Evolutionary conservation across 2,113 vertebrate species (phyloP).

Genomic region (Sinocyclocheilus grahami): DNA sequence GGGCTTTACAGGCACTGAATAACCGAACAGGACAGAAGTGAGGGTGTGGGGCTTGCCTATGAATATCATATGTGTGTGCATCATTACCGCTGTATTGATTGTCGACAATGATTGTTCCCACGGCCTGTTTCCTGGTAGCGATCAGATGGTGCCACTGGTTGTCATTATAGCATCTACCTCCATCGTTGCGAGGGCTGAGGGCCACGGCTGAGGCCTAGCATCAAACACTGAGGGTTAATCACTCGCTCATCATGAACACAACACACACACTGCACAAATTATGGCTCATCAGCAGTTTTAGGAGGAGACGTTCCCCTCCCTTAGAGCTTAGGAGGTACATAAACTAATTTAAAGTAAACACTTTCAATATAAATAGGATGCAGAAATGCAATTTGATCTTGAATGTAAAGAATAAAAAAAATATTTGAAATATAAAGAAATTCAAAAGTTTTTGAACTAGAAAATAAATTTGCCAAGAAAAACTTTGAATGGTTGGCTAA

Average conservation of each 20-base stretch:
- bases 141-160: constrained; percentile 86
- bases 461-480: neutral
- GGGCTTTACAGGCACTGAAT: constrained; percentile 64
- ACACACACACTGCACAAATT: constrained; percentile 28
- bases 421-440: neutral
- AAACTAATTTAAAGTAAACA: neutral
- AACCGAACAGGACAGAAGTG: constrained; percentile 42
- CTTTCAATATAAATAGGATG: neutral
- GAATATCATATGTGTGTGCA: constrained; percentile 47
- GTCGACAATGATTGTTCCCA: constrained; percentile 86
- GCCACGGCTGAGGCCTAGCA: constrained; percentile 84
- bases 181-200: constrained; percentile 82
- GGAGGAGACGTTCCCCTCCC: neutral
- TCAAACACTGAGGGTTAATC: constrained; percentile 49
- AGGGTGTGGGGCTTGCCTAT: neutral
- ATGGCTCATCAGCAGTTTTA: constrained; percentile 31
- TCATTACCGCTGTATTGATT: constrained; percentile 83
- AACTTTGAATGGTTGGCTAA: neutral
- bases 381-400: too few species aligned
- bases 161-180: constrained; percentile 81
- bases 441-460: neutral
- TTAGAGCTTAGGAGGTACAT: constrained; percentile 1
- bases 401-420: neutral
- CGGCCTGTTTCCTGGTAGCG: constrained; percentile 80
- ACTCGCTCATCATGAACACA: constrained; percentile 15